Base-by-base conservation (phyloP, 2,888 invertebrate genomes). In the Andrena haemorrhoa region DNA sequence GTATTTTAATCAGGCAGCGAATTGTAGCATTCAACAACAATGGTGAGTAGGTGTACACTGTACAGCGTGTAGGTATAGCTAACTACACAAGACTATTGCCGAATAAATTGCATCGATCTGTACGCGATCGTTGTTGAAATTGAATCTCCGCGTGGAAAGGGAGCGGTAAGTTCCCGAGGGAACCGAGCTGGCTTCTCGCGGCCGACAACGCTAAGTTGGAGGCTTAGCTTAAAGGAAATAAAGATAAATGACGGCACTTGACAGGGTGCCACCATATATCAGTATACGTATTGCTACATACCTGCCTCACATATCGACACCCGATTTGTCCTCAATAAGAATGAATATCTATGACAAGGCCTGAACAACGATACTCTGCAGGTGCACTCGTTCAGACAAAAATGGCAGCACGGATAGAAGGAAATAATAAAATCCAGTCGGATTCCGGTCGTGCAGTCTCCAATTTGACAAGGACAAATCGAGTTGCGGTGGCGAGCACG, bases 181-280 rank as follows among this genome's bases (percentile, higher is more conserved):
- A 75, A 75, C 49, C 56, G 76, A 56, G 74, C 60, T 77, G n/a
- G n/a, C n/a, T n/a, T n/a, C n/a, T n/a, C n/a, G n/a, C n/a, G n/a
- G n/a, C n/a, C n/a, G n/a, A n/a, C n/a, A n/a, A 23, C 49, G 80
- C 65, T 82, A 87, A 87, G 86, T 83, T 87, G 76, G 74, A 71
- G 85, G 87, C 83, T 87, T 80, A 82, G 79, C 80, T 79, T 77
- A 84, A 81, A 75, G 86, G 65, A 79, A 89, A 89, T 89, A 84
- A 87, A 87, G 89, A 89, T 81, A 88, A 89, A 89, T 82, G 84
- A 83, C 75, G 83, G 85, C 80, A 58, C 87, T 89, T 81, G 83
- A 84, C 73, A 23, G 63, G 33, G 16, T 33, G 23, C 49, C 53
- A 2, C 58, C 75, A 74, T 87, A 88, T 79, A 88, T 88, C 80